Conservation (phyloP, 2,113 vertebrate genomes). For the Hydropotes inermis region DNA sequence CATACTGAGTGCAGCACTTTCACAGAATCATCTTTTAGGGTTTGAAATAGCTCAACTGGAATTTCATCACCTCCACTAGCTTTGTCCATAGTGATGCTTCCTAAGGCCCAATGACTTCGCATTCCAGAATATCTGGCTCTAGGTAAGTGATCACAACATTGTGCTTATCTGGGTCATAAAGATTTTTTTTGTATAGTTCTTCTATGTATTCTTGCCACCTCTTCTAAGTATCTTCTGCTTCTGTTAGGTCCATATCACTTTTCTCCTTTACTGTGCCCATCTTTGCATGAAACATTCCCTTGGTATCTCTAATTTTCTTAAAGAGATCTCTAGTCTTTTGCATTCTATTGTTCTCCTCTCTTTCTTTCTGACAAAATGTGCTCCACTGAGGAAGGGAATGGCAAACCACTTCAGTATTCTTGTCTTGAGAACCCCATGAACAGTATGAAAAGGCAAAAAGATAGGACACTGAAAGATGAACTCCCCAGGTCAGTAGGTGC, state of each 20-base stretch:
- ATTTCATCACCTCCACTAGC: neutral
- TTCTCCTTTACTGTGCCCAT: neutral
- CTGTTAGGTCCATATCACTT: neutral
- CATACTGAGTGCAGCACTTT: neutral
- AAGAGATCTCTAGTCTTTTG: neutral
- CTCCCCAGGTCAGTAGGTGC: neutral
- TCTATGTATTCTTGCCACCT: neutral
- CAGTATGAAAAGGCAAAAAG: neutral
- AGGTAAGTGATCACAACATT: neutral
- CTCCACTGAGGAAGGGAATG: neutral
- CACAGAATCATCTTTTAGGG: neutral
- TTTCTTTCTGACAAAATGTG: neutral
- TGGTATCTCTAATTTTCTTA: neutral
- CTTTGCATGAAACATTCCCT: neutral
- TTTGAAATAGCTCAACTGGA: neutral
- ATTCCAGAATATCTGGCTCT: neutral
- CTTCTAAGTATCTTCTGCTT: neutral
- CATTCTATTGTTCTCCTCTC: neutral
- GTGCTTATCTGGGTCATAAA: neutral
- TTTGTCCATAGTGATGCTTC: neutral
- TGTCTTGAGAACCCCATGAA: neutral
- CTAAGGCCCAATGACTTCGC: neutral
- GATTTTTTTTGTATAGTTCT: neutral
- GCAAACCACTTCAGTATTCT: neutral
- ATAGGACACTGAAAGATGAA: neutral